Evolutionary conservation across 1,140 invertebrate species (phyloP).

Genomic region (Neelides sp.): DNA sequence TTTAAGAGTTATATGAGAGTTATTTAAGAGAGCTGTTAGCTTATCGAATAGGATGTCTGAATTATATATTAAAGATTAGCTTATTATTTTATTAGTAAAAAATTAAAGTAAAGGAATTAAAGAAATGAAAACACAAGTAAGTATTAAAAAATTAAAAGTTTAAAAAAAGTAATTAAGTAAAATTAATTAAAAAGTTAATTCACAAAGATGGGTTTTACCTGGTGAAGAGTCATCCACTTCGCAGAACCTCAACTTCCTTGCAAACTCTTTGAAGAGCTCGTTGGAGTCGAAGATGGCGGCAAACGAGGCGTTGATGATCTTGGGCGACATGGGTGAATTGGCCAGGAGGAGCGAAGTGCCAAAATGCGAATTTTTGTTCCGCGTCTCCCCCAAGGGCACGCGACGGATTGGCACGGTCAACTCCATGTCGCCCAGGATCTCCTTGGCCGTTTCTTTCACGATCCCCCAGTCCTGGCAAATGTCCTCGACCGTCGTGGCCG

Average conservation of each 20-base stretch:
- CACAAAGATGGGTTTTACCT: too few species aligned
- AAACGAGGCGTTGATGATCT: constrained; percentile 83
- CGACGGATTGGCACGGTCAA: constrained; percentile 20
- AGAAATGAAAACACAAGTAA: too few species aligned
- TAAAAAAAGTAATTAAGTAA: too few species aligned
- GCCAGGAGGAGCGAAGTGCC: constrained; percentile 83
- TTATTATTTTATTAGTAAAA: too few species aligned
- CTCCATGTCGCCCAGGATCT: constrained; percentile 25
- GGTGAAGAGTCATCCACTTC: constrained; percentile 31
- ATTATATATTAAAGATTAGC: too few species aligned
- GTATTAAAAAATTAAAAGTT: too few species aligned
- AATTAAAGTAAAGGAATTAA: too few species aligned
- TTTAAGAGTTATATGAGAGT: too few species aligned
- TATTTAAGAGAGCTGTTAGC: too few species aligned
- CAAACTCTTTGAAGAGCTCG: constrained; percentile 30
- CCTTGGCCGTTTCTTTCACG: constrained; percentile 37
- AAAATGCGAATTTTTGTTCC: constrained; percentile 60
- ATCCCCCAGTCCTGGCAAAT: constrained; percentile 47
- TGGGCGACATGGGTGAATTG: constrained; percentile 89
- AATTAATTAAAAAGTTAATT: too few species aligned
- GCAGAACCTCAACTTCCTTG: constrained; percentile 20
- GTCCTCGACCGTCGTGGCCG: constrained; percentile 73
- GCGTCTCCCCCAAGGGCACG: constrained; percentile 49
- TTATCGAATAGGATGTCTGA: too few species aligned
- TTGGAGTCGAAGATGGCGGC: constrained; percentile 83